Conservation (phyloP, 1,140 invertebrate species). For the Argopecten irradians region DNA sequence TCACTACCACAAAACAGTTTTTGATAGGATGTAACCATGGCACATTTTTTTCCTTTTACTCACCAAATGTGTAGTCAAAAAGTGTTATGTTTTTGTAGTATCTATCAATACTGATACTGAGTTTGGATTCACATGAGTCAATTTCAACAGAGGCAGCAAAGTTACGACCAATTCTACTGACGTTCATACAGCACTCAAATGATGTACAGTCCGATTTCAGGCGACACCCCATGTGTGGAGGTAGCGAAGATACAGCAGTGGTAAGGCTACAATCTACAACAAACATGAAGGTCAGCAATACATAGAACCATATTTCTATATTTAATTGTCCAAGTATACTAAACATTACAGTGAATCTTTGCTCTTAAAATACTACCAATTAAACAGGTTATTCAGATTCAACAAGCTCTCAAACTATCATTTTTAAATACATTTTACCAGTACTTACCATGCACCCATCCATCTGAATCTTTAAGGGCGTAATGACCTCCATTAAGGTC, state of each 20-base stretch:
- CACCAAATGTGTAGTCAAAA: constrained; percentile 37
- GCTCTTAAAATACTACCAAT: too few relatives aligned
- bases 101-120: constrained; percentile 37
- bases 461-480: background rate
- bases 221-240: constrained; percentile 31
- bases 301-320: background rate
- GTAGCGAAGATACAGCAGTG: background rate
- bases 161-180: constrained; percentile 35
- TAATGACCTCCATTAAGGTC: background rate
- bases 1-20: too few relatives aligned
- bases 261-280: constrained; percentile 30
- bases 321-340: too few relatives aligned
- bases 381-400: too few relatives aligned
- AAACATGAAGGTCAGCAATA: background rate
- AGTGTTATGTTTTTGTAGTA: constrained; percentile 32
- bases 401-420: too few relatives aligned
- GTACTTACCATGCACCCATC: background rate
- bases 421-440: too few relatives aligned
- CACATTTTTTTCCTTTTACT: too few relatives aligned
- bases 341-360: too few relatives aligned
- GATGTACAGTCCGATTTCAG: constrained; percentile 36
- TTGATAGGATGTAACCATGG: too few relatives aligned
- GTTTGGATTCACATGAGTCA: constrained; percentile 41
- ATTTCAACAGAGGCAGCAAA: constrained; percentile 33
- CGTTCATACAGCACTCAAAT: constrained; percentile 37